These are phyloP conservation scores for Bufo gargarizans DNA, from an alignment of 2,113 vertebrate species.

Conservation along the genomic window DNA sequence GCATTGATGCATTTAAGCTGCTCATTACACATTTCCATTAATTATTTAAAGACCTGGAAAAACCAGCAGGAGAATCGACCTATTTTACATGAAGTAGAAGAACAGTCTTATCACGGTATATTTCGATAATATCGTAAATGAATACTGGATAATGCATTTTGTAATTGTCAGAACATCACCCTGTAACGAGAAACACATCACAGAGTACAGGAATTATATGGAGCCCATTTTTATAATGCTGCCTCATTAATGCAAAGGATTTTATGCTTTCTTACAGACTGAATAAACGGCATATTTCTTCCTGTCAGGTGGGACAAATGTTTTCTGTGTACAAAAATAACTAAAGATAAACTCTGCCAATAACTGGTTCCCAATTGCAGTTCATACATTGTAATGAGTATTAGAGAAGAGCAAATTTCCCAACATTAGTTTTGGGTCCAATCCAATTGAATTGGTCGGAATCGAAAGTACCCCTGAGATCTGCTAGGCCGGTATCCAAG, in stretches of 20 bases:
- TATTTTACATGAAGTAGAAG: conserved; percentile 59
- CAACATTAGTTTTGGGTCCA: no score
- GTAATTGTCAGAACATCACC: conserved; percentile 32
- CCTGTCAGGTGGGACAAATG: not conserved
- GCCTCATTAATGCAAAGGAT: not conserved
- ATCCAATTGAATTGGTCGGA: no score
- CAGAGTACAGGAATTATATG: not conserved
- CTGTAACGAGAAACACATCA: conserved; percentile 28
- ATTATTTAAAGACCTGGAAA: conserved; percentile 64
- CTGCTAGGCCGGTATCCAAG: no score
- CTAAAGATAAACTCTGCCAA: not conserved
- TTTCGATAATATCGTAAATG: conserved; percentile 41
- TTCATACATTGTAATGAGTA: no score
- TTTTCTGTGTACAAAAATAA: not conserved
- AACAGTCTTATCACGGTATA: conserved; percentile 52
- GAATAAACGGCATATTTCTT: not conserved
- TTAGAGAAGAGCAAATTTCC: no score
- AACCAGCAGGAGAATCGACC: conserved; percentile 59
- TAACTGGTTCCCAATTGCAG: not conserved
- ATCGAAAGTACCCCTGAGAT: no score
- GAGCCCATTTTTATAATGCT: not conserved
- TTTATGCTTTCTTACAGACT: not conserved
- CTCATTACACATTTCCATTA: conserved; percentile 62
- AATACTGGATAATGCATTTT: conserved; percentile 38
- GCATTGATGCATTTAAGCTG: conserved; percentile 61